phyloP scores from a whole-genome alignment of 2,888 invertebrate species.

The Timandra comae region DNA sequence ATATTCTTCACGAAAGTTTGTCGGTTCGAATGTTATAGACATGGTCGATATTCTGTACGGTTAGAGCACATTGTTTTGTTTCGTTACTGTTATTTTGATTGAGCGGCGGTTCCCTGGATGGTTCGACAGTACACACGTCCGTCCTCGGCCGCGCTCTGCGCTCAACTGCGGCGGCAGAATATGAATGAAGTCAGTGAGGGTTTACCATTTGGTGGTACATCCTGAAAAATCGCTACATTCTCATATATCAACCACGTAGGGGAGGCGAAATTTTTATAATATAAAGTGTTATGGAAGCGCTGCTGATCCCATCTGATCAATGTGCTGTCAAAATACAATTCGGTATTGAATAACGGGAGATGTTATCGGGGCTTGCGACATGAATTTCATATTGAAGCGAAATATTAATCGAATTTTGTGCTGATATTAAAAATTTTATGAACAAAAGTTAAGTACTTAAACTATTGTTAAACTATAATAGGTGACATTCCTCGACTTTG shows the following conservation, averaged over 20 bases:
- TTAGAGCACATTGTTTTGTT: not conserved
- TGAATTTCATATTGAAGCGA: no score
- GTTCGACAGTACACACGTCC: conserved; percentile 34
- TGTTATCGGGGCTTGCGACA: no score
- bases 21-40: not conserved
- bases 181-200: conserved; percentile 43
- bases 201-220: conserved; percentile 46
- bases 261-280: conserved; percentile 4
- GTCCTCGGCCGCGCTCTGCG: conserved; percentile 50
- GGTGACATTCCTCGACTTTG: no score
- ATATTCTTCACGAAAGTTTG: conserved; percentile 8
- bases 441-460: no score
- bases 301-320: conserved; percentile 18
- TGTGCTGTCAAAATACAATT: conserved; percentile 21
- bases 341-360: conserved; percentile 11
- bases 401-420: no score
- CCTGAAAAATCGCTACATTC: conserved; percentile 33
- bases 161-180: conserved; percentile 57
- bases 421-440: no score
- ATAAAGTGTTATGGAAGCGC: not conserved
- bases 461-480: no score
- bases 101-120: conserved; percentile 2
- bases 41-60: conserved; percentile 2
- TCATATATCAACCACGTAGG: conserved; percentile 19
- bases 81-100: conserved; percentile 7